Evolutionary conservation across 2,888 invertebrate genomes (phyloP), one percentile per base, ranked within the genome.

Genomic region (Orthosia gothica): DNA sequence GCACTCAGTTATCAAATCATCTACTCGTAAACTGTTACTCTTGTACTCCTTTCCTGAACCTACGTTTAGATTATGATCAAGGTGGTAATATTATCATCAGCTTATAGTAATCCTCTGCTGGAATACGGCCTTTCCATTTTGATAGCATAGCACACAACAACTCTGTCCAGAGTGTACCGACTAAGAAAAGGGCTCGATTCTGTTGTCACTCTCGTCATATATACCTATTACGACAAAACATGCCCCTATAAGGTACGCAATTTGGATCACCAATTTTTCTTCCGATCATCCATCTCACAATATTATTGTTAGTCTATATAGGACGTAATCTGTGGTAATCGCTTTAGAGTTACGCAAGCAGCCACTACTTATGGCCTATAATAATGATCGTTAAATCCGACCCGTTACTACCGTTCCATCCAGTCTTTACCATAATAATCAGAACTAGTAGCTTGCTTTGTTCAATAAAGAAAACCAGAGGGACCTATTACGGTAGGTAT

Each of bases 341-440:
- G 78, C 16, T 69, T 77, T 62, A 72, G 49, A 62, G 65, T 73
- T 66, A 59, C 73, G 78, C 62, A 82, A 82, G 49, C 63, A 55
- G 12, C 73, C 32, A 13, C 81, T 76, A 57, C 65, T 73, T 69
- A 72, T 78, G 65, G 78, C 23, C 62, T 49, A 69, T 81, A 82
- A 81, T 81, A 66, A 69, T 81, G 73, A 81, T 81, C 73, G 77
- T 81, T 81, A 81, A 69, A 63, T 55, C 77, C 64, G 58, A 77
- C 62, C 54, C 20, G 54, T 55, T 50, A 72, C 80, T 81, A 77
- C 77, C 76, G 70, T 57, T 70, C 70, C 57, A 50, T 73, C 57
- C 63, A 66, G 54, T 68, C 72, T 72, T 73, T 52, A 77, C 58
- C 54, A 82, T 69, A 65, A 73, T 73, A 82, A 82, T 73, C 68